These are phyloP conservation scores for Homalodisca vitripennis DNA, from an alignment of 1,140 invertebrate genomes.

Conservation along the genomic window DNA sequence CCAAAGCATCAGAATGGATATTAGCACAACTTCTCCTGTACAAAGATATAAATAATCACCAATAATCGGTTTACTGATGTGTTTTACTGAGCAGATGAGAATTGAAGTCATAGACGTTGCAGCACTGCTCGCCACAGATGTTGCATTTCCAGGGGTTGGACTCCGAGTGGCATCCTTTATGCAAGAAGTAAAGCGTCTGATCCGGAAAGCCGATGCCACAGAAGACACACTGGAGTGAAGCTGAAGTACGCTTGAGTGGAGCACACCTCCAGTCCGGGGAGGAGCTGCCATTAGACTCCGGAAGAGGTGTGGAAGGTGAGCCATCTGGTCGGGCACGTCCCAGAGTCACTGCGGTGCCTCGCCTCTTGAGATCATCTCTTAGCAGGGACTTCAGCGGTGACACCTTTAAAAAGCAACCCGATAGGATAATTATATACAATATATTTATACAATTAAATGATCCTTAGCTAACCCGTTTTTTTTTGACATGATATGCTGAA, in stretches of 20 bases:
- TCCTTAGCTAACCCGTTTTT: too few relatives aligned
- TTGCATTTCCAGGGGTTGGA: slow-evolving; percentile 98
- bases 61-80: slow-evolving; percentile 63
- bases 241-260: not conserved
- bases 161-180: slow-evolving; percentile 96
- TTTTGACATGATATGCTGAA: too few relatives aligned
- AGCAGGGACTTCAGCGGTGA: slow-evolving; percentile 80
- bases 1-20: too few relatives aligned
- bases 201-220: slow-evolving; percentile 95
- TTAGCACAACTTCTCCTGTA: too few relatives aligned
- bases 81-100: slow-evolving; percentile 92
- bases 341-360: slow-evolving; percentile 29
- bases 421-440: too few relatives aligned
- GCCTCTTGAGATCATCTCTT: slow-evolving; percentile 72
- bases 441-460: too few relatives aligned
- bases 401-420: too few relatives aligned
- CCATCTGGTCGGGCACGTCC: slow-evolving; percentile 13
- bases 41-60: not conserved
- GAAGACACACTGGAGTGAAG: slow-evolving; percentile 70
- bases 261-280: not conserved
- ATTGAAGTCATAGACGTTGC: slow-evolving; percentile 95
- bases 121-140: slow-evolving; percentile 91
- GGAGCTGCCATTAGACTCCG: not conserved
- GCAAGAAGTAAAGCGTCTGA: slow-evolving; percentile 92
- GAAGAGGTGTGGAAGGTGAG: not conserved